Evolutionary conservation across 2,888 invertebrate genomes (phyloP).

Genomic region (Pachymerium ferrugineum): DNA sequence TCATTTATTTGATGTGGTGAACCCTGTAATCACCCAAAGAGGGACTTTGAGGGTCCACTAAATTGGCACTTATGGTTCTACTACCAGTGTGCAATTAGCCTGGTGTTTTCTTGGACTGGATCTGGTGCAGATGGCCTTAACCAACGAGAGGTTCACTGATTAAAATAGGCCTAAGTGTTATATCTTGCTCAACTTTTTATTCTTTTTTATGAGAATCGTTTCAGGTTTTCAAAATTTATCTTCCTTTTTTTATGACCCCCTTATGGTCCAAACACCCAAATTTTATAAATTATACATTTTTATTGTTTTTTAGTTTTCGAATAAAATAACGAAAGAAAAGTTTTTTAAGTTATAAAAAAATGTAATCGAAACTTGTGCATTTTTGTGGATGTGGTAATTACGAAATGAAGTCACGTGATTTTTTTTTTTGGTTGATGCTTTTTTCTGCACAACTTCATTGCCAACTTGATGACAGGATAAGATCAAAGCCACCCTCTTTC

Average conservation of each 20-base stretch:
- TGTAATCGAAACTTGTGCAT: no score
- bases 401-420: neutral
- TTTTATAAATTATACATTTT: no score
- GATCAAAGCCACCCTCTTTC: neutral
- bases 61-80: conserved; percentile 16
- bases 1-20: conserved; percentile 10
- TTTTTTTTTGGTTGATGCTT: no score
- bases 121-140: neutral
- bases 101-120: conserved; percentile 10
- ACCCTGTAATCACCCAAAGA: neutral
- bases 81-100: conserved; percentile 10
- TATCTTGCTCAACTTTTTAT: no score
- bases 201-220: no score
- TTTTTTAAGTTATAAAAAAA: no score
- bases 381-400: neutral
- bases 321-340: no score
- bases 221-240: neutral
- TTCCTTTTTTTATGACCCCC: neutral
- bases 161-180: neutral
- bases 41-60: conserved; percentile 1
- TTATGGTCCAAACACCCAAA: no score
- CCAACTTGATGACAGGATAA: conserved; percentile 9
- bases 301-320: no score
- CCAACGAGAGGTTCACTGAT: neutral
- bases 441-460: conserved; percentile 9